Evolutionary conservation across 2,113 vertebrate species (phyloP).

Genomic region (Axis porcinus): DNA sequence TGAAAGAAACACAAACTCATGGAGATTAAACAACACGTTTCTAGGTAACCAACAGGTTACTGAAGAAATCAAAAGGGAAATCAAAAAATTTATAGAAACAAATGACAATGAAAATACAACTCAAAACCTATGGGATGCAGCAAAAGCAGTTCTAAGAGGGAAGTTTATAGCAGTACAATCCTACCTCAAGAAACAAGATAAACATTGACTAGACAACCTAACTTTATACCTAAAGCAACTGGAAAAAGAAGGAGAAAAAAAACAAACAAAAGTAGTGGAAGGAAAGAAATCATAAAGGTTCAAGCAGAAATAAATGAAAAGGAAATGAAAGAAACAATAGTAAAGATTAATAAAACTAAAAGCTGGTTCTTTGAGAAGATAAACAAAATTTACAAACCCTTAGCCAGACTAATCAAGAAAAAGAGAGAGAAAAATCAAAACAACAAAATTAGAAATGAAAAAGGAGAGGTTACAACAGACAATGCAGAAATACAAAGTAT

Average conservation of each 20-base stretch:
- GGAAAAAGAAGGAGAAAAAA: not conserved
- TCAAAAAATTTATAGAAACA: not conserved
- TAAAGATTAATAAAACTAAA: not conserved
- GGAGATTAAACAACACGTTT: accelerated
- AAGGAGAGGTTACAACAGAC: not conserved
- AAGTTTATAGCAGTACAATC: not conserved
- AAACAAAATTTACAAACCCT: not conserved
- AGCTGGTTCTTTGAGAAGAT: not conserved
- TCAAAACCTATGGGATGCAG: not conserved
- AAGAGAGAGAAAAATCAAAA: not conserved
- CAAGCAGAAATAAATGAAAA: not conserved
- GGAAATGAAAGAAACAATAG: not conserved
- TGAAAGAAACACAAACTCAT: not conserved
- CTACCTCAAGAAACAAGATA: not conserved
- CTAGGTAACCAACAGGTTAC: not conserved
- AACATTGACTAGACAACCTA: not conserved
- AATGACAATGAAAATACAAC: not conserved
- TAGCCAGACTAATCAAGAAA: not conserved
- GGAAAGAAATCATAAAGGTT: not conserved
- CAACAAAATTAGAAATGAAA: not conserved
- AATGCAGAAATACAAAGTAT: not conserved
- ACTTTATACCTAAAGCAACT: not conserved
- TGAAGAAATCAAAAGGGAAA: not conserved
- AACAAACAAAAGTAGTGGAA: not conserved
- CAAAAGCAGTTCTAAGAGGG: not conserved